Conservation (phyloP, 2,888 invertebrate genomes). For the Trisateles emortualis region DNA sequence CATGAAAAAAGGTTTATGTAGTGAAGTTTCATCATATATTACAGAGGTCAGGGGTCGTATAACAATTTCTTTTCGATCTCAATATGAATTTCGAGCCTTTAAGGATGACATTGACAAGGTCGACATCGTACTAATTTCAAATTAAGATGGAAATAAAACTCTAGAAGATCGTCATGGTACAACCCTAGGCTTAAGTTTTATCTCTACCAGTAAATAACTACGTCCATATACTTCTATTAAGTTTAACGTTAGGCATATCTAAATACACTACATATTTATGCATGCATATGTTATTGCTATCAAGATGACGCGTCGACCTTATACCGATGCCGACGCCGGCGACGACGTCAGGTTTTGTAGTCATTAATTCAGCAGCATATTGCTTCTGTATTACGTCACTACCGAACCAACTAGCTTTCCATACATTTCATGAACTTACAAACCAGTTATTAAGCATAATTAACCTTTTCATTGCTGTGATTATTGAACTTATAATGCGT, state of each 20-base stretch:
- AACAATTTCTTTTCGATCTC: no score
- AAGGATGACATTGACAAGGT: no score
- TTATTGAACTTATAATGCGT: slow-evolving; percentile 39
- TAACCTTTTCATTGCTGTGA: slow-evolving; percentile 52
- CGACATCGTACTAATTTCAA: no score
- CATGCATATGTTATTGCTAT: slow-evolving; percentile 29
- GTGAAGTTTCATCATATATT: neutral
- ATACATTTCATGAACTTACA: slow-evolving; percentile 45
- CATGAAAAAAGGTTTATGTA: neutral
- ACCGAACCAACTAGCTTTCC: slow-evolving; percentile 42
- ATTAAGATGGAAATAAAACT: no score
- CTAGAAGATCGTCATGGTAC: no score
- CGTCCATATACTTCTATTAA: slow-evolving; percentile 15
- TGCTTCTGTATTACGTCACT: slow-evolving; percentile 42
- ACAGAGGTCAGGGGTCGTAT: no score
- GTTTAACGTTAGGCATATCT: slow-evolving; percentile 37
- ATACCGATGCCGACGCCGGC: slow-evolving; percentile 31
- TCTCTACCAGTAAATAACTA: no score
- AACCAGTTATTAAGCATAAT: slow-evolving; percentile 50
- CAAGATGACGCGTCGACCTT: slow-evolving; percentile 28
- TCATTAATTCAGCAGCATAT: slow-evolving; percentile 41
- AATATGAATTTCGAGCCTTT: no score
- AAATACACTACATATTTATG: slow-evolving; percentile 29
- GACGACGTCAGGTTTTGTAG: slow-evolving; percentile 30
- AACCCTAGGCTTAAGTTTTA: no score